Evolutionary conservation across 2,888 invertebrate species (phyloP).

Genomic region (Drosophila putrida): DNA sequence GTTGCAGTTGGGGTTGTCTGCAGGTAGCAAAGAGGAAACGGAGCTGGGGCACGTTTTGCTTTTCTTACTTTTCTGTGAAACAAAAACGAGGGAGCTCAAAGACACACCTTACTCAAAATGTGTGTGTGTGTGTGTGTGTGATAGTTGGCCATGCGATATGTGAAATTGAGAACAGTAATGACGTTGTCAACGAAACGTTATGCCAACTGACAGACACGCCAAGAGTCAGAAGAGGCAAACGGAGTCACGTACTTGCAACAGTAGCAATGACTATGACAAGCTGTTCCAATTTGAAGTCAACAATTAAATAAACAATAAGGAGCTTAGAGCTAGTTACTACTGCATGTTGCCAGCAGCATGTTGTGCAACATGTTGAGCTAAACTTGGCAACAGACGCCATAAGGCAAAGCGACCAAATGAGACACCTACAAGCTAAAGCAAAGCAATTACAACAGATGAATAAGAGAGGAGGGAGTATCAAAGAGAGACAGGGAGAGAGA

Average conservation of each 20-base stretch:
- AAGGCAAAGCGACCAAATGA: conserved; percentile 48
- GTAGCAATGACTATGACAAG: conserved; percentile 12
- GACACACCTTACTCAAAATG: conserved; percentile 36
- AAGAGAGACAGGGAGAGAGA: conserved; percentile 1
- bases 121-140: conserved; percentile 35
- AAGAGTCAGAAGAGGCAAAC: conserved; percentile 35
- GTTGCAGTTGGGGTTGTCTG: conserved; percentile 11
- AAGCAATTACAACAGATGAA: conserved; percentile 44
- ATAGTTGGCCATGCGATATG: conserved; percentile 75
- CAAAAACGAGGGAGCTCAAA: conserved; percentile 22
- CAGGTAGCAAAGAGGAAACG: conserved; percentile 35
- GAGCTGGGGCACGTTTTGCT: conserved; percentile 31
- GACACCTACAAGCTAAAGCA: conserved; percentile 50
- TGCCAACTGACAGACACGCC: conserved; percentile 58
- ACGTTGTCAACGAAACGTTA: conserved; percentile 76
- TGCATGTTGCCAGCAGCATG: conserved; percentile 40
- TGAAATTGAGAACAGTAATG: conserved; percentile 81
- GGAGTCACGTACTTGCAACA: conserved; percentile 44
- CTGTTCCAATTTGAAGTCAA: conserved; percentile 22
- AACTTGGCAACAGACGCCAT: conserved; percentile 49
- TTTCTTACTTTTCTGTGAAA: conserved; percentile 7
- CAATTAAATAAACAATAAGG: conserved; percentile 20
- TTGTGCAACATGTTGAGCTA: conserved; percentile 51
- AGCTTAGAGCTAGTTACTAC: conserved; percentile 6
- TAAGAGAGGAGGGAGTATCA: not conserved